Evolutionary conservation across 2,888 invertebrate species (phyloP), one percentile per base, ranked within the genome.

Genomic region (Agrenia bidenticulata): DNA sequence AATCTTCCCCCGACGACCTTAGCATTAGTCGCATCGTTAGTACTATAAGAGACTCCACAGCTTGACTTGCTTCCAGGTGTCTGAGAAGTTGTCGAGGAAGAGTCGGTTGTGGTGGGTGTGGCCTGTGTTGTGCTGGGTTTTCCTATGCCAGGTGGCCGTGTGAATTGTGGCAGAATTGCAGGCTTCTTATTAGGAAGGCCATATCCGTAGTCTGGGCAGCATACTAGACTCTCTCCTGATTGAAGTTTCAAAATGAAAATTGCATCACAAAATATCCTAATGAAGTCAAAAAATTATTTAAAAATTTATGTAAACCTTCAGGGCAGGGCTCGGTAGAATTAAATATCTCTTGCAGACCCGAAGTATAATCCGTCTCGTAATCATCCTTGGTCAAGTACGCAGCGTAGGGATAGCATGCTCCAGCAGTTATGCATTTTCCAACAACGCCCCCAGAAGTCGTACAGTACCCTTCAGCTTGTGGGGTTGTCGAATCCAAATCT

Each of bases 1-100:
- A 88, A 88, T 69, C 88, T 88, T 0, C 92, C 92, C n/a, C 92
- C 92, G 2, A 92, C 91, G 72, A 93, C 92, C 51, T 90, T 84
- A 23, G 17, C 21, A 51, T 51, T 23, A 19, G 51, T 51, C 5
- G 5, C 32, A 32, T 32, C 32, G 11, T 32, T 32, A 32, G 32
- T 7, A 15, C 2, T 21, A 17, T 23, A 17, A 7, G 15, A 51
- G 24, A 13, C 21, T 21, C 51, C 51, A 23, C 51, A 51, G 5
- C 15, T 51, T 7, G 19, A 2, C 24, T 51, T 51, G 4, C 2
- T 23, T 32, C 4, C 17, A 27, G n/a, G 9, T n/a, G 53, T 53
- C 5, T 53, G 4, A 53, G 21, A 11, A 5, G 21, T 53, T 9
- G 11, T n/a, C 23, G 21, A 15, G 7, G 23, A 23, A 4, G 55